Conservation (phyloP, 2,113 vertebrate genomes). For the Trogon surrucura region DNA sequence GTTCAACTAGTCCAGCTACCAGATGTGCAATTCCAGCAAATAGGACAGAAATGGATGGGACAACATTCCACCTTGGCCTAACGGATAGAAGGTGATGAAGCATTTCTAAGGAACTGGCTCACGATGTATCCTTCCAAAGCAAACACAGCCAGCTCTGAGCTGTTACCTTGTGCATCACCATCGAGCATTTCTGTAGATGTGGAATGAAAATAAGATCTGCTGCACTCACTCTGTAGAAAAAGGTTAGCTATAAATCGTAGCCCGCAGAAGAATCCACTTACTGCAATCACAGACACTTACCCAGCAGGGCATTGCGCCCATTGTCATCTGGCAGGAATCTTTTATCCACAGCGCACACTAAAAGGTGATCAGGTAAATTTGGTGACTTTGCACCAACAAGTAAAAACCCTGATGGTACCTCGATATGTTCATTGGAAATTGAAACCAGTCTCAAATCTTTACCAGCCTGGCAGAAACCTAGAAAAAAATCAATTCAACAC, state of each 20-base stretch:
- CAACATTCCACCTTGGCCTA: background rate
- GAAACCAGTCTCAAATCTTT: conserved; percentile 91
- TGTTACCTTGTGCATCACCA: background rate
- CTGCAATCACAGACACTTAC: conserved; percentile 73
- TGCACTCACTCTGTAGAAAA: background rate
- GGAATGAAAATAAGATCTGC: background rate
- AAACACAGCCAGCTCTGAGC: background rate
- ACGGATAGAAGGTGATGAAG: background rate
- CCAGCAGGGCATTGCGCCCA: conserved; percentile 90
- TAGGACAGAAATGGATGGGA: background rate
- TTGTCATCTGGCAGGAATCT: conserved; percentile 94
- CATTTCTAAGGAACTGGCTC: background rate
- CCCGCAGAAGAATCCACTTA: background rate
- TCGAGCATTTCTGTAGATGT: background rate
- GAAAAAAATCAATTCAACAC: background rate
- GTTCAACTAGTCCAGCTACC: background rate
- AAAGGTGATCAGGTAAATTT: conserved; percentile 85
- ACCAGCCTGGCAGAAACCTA: conserved; percentile 93
- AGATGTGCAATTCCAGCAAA: background rate
- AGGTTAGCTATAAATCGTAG: background rate
- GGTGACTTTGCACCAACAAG: conserved; percentile 92
- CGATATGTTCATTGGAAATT: conserved; percentile 84
- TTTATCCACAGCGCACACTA: conserved; percentile 93
- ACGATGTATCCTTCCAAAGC: background rate
- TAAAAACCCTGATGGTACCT: conserved; percentile 88